Evolutionary conservation across 2,113 vertebrate species (phyloP).

Genomic region (Podocnemis expansa): DNA sequence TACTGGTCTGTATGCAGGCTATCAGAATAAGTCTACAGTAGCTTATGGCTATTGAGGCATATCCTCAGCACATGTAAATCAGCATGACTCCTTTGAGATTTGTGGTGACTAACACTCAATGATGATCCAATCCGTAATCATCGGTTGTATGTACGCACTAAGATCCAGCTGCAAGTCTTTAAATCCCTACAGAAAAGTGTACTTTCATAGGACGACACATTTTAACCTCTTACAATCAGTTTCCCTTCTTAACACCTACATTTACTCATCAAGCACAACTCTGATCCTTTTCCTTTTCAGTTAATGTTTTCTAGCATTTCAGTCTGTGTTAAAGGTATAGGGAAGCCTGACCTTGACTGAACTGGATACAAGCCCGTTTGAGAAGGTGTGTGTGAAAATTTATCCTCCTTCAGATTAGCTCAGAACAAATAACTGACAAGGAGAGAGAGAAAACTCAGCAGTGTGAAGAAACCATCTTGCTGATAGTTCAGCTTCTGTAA

Average conservation of each 20-base stretch:
- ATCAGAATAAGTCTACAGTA: background rate
- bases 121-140: background rate
- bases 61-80: background rate
- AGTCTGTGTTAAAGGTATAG: constrained; percentile 53
- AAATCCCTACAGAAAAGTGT: constrained; percentile 46
- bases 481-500: constrained; percentile 10
- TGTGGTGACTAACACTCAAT: background rate
- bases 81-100: background rate
- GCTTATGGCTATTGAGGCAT: background rate
- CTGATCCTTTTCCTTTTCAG: constrained; percentile 36
- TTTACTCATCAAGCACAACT: constrained; percentile 64
- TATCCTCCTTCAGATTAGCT: constrained; percentile 65
- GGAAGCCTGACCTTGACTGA: constrained; percentile 65
- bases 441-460: background rate
- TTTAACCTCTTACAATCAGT: constrained; percentile 26
- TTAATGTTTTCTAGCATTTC: constrained; percentile 22
- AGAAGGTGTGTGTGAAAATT: constrained; percentile 69
- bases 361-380: constrained; percentile 49
- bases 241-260: constrained; percentile 52
- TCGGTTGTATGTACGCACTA: background rate
- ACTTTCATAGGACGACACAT: background rate
- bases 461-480: constrained; percentile 24
- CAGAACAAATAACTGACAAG: constrained; percentile 60
- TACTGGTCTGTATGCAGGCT: background rate
- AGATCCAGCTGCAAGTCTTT: constrained; percentile 40